Conservation (phyloP, 2,113 vertebrate genomes). For the Micronycteris hirsuta region DNA sequence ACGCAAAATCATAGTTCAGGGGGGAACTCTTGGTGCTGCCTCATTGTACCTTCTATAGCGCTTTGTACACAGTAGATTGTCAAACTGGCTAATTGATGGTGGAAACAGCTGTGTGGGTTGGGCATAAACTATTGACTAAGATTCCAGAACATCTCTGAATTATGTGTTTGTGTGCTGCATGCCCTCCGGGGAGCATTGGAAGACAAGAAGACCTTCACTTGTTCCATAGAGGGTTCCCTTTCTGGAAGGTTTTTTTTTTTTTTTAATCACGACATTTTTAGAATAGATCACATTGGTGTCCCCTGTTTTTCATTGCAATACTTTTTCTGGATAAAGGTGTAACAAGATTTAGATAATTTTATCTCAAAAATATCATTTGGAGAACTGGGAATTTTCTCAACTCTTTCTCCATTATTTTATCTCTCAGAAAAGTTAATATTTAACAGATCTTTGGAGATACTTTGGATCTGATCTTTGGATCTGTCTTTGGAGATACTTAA, state of each 20-base stretch:
- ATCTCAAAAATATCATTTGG: not conserved
- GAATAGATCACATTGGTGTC: not conserved
- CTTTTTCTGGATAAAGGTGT: not conserved
- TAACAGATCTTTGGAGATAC: no score
- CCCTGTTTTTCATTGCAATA: not conserved
- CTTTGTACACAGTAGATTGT: conserved; percentile 30
- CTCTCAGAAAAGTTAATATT: not conserved
- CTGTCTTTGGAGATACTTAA: not conserved
- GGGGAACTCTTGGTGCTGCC: not conserved
- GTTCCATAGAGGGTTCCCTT: not conserved
- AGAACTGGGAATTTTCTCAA: not conserved
- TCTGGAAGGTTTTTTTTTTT: not conserved
- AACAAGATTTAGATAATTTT: not conserved
- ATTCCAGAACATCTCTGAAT: conserved; percentile 60
- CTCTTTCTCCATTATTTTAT: not conserved
- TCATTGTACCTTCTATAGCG: not conserved
- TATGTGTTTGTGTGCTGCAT: conserved; percentile 44
- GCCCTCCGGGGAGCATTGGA: not conserved
- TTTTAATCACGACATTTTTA: not conserved
- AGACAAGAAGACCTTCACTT: not conserved
- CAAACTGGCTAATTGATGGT: conserved; percentile 64
- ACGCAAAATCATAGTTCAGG: conserved; percentile 17
- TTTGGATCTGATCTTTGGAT: no score
- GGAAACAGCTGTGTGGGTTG: conserved; percentile 59
- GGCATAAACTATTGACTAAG: conserved; percentile 35